A percentile compares a stretch with the other conserved stretches of the same genome.
Evolutionary conservation across 2,797 vertebrate species (phyloP).

Genomic region (Fringilla coelebs): DNA sequence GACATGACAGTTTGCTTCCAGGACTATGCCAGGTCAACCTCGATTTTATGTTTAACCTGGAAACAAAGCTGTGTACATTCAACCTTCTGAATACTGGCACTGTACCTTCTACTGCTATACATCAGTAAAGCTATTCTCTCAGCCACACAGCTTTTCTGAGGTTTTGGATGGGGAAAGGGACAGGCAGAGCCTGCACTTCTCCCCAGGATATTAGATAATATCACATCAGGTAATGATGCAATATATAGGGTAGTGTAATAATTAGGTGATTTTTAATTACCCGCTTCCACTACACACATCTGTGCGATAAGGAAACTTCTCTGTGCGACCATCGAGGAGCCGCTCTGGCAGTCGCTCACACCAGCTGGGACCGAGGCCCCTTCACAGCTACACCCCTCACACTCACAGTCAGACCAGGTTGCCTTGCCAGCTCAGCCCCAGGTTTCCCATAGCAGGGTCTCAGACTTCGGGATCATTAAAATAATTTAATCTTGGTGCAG

Average conservation of each 20-base stretch:
- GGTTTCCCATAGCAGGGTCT: neutral
- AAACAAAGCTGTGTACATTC: neutral
- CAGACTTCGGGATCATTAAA: neutral
- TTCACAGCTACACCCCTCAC: neutral
- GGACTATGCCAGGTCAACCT: neutral
- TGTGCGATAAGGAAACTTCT: neutral
- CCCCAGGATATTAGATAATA: rapidly evolving
- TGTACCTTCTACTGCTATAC: neutral
- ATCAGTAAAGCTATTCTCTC: neutral
- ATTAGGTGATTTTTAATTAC: neutral
- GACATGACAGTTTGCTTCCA: neutral
- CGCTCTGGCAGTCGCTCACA: neutral
- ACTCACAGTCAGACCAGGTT: neutral
- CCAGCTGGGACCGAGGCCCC: neutral
- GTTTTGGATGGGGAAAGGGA: neutral
- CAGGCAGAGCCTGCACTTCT: neutral
- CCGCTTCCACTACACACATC: neutral
- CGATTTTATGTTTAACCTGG: neutral
- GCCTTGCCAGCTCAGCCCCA: neutral
- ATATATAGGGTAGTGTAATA: rapidly evolving
- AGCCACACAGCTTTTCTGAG: neutral
- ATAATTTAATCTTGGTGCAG: neutral
- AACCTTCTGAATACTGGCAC: neutral
- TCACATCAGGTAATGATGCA: rapidly evolving
- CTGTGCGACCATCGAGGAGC: neutral